Evolutionary conservation across 2,888 invertebrate species (phyloP), one percentile per base, ranked within the genome.

Genomic region (Drosophila prostipennis): DNA sequence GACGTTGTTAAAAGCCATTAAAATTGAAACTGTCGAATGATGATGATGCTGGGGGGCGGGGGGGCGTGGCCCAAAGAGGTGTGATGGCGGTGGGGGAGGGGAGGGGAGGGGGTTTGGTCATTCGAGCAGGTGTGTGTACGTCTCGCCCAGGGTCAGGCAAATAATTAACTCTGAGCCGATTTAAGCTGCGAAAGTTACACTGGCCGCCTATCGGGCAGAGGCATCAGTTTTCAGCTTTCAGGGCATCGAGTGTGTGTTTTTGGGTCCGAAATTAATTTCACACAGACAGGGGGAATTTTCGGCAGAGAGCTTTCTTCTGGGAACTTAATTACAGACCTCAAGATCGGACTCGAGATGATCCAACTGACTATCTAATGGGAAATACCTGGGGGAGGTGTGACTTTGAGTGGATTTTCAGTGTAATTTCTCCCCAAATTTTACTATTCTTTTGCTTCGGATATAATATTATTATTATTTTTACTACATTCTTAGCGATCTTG

Each of bases 1-100:
- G 68, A 54, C 49, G 71, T 76, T 71, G 71, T 76, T 71, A 79
- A 81, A 72, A 87, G 82, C 67, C 79, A 85, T 87, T 85, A 82
- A 82, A 85, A 77, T 52, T 64, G 64, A 87, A 79, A 57, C 67
- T 79, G 79, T 79, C 68, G 70, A 84, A 57, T 59, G 76, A 36
- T 23, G 16, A 42, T 36, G 32, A 13, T 2, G 34, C 16, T 8
- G 7, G 29, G 19, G 54, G 6, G 6, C 26, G 6, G 26, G 26
- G 5, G 26, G 26, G 26, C 26, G 26, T 26, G 26, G 26, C 26
- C 26, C 4, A 42, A 11, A 19, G 34, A 34, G 16, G 42, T 39
- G 10, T 29, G n/a, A 23, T 52, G 55, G n/a, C n/a, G n/a, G n/a
- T n/a, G n/a, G n/a, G 58, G 51, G 67, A 19, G 2, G 19, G 32